phyloP scores from a whole-genome alignment of 2,113 vertebrate genomes.

The Salminus brasiliensis region DNA sequence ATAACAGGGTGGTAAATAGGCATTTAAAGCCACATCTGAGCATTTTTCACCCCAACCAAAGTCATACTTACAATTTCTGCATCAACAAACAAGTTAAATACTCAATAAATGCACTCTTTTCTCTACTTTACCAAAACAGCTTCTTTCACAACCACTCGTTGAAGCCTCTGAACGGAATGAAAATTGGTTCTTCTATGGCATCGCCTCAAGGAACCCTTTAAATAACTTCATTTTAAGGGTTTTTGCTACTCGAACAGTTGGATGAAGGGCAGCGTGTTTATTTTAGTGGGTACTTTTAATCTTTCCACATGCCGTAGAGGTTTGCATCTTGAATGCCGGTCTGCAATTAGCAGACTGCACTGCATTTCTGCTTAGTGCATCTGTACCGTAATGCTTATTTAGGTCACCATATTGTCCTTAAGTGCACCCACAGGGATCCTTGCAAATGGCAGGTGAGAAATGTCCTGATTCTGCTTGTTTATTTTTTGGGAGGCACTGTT shows the following conservation, averaged over 20 bases:
- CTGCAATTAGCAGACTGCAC: not conserved
- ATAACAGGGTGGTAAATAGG: too few species aligned
- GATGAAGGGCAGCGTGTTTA: not conserved
- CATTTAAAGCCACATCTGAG: too few species aligned
- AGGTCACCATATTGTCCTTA: conserved; percentile 36
- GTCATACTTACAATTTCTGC: too few species aligned
- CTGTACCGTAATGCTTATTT: not conserved
- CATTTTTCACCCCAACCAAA: too few species aligned
- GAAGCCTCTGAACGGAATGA: too few species aligned
- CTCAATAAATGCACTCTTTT: too few species aligned
- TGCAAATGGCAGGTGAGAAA: conserved; percentile 9
- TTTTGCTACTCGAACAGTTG: not conserved
- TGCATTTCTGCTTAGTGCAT: not conserved
- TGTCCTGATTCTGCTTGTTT: conserved; percentile 28
- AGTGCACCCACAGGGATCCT: conserved; percentile 20
- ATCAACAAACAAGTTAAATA: too few species aligned
- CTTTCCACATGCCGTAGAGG: not conserved
- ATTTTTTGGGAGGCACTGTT: conserved; percentile 4
- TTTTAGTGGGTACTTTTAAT: not conserved
- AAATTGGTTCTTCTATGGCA: not conserved
- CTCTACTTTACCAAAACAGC: too few species aligned
- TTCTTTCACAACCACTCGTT: not conserved
- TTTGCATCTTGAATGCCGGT: not conserved
- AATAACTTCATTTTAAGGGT: not conserved
- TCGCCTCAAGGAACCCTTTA: not conserved